A percentile compares a stretch with the other conserved stretches of the same genome.
Evolutionary conservation across 2,113 vertebrate species (phyloP).

Genomic region (Tetrax tetrax): DNA sequence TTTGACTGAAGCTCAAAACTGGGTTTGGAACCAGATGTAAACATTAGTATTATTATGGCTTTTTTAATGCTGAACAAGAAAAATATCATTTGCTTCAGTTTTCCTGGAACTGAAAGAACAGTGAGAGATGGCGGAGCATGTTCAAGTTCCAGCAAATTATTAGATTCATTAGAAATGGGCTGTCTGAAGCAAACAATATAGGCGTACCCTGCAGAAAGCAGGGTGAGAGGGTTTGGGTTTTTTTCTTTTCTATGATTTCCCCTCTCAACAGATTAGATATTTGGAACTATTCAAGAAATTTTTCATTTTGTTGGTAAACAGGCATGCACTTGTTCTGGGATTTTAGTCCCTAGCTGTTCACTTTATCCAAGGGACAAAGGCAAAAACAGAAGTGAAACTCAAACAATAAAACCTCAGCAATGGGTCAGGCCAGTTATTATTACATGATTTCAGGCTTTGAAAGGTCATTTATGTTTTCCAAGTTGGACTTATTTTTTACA

Average conservation of each 20-base stretch:
- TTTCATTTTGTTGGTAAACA: constrained; percentile 52
- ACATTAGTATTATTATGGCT: constrained; percentile 18
- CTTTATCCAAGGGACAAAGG: constrained; percentile 4
- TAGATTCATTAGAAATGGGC: constrained; percentile 22
- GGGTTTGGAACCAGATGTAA: constrained; percentile 48
- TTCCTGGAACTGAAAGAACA: constrained; percentile 47
- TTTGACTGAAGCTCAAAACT: constrained; percentile 42
- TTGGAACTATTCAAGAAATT: neutral
- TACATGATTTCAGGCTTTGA: constrained; percentile 59
- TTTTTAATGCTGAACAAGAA: constrained; percentile 50
- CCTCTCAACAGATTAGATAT: neutral
- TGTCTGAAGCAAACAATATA: constrained; percentile 4
- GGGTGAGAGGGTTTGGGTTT: neutral
- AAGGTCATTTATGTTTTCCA: constrained; percentile 71
- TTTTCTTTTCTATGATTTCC: neutral
- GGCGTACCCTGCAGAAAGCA: neutral
- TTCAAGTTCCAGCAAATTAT: constrained; percentile 28
- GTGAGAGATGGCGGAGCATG: constrained; percentile 16
- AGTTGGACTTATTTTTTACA: constrained; percentile 65
- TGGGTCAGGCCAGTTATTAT: constrained; percentile 55
- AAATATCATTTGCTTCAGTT: constrained; percentile 1
- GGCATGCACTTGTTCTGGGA: constrained; percentile 46
- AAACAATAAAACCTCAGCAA: constrained; percentile 47
- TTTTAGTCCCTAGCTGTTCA: neutral
- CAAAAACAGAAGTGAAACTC: neutral